Percentiles rank a stretch among this genome's conserved stretches.
Conservation (phyloP, 2,888 invertebrate species). For the Lymantria dispar region DNA sequence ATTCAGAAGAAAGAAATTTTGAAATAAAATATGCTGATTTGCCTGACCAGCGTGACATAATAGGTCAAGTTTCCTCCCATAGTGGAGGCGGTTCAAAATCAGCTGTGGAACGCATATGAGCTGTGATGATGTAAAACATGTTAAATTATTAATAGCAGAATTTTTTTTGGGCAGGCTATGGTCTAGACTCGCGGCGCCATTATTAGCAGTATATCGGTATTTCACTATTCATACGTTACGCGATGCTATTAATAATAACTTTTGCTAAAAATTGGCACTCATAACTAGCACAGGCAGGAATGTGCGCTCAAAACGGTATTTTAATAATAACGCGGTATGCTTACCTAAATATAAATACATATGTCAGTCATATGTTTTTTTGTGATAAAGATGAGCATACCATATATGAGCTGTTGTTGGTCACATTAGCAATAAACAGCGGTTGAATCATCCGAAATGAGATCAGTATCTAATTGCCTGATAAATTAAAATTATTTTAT, state of each 20-base stretch:
- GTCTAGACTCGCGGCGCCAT: slow-evolving; percentile 13
- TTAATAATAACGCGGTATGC: slow-evolving; percentile 4
- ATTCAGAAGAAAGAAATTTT: no score
- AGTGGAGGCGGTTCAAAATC: no score
- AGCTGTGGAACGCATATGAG: no score
- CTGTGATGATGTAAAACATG: no score
- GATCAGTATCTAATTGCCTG: slow-evolving; percentile 47
- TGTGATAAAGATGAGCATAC: slow-evolving; percentile 33
- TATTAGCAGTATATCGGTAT: neutral
- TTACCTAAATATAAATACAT: neutral
- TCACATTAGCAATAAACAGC: slow-evolving; percentile 43
- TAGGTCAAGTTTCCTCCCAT: no score
- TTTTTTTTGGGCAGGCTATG: no score
- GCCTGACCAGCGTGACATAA: no score
- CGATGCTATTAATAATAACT: slow-evolving; percentile 19
- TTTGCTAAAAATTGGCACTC: slow-evolving; percentile 27
- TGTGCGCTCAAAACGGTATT: slow-evolving; percentile 16
- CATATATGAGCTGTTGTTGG: slow-evolving; percentile 36
- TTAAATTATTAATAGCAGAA: no score
- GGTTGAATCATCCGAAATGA: slow-evolving; percentile 62
- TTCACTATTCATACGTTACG: neutral
- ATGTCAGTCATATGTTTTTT: neutral
- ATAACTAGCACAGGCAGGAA: slow-evolving; percentile 11
- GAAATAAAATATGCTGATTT: no score
- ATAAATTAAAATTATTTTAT: slow-evolving; percentile 22